Evolutionary conservation across 2,797 vertebrate genomes (phyloP).

Genomic region (Gadopsis bispinosus): DNA sequence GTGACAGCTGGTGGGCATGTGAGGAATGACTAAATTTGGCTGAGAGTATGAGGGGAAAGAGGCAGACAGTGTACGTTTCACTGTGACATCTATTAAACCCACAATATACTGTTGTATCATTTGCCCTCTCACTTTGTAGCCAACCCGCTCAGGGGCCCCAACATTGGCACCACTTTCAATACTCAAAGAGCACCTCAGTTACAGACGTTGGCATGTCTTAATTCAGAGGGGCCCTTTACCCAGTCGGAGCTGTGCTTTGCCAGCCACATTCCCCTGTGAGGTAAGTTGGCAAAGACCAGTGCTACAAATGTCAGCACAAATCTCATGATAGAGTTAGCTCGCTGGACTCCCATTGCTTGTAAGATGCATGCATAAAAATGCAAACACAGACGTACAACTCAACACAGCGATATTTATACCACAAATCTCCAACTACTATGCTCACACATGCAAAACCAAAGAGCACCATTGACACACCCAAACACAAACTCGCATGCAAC

Average conservation of each 20-base stretch:
- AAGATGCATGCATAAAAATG: not conserved
- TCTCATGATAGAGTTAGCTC: constrained; percentile 12
- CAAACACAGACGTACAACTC: too few species aligned
- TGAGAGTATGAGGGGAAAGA: not conserved
- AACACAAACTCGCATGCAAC: not conserved
- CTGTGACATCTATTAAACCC: constrained; percentile 13
- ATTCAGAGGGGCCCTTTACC: constrained; percentile 39
- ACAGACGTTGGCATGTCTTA: constrained; percentile 49
- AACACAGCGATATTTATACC: not conserved
- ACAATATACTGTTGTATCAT: constrained; percentile 24
- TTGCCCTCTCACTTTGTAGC: constrained; percentile 24
- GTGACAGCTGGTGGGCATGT: constrained; percentile 4
- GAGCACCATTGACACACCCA: not conserved
- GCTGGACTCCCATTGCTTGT: not conserved
- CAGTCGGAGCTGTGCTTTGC: constrained; percentile 15
- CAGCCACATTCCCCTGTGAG: constrained; percentile 32
- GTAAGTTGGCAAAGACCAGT: constrained; percentile 35
- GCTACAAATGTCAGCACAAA: constrained; percentile 56
- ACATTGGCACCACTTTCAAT: constrained; percentile 29
- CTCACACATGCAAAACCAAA: not conserved
- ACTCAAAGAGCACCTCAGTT: constrained; percentile 37
- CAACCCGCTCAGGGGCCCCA: constrained; percentile 5
- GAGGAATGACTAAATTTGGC: constrained; percentile 4
- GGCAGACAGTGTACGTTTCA: constrained; percentile 10
- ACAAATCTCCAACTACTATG: not conserved